These are phyloP conservation scores for Lycaena phlaeas DNA, from an alignment of 2,888 invertebrate genomes.

Conservation along the genomic window DNA sequence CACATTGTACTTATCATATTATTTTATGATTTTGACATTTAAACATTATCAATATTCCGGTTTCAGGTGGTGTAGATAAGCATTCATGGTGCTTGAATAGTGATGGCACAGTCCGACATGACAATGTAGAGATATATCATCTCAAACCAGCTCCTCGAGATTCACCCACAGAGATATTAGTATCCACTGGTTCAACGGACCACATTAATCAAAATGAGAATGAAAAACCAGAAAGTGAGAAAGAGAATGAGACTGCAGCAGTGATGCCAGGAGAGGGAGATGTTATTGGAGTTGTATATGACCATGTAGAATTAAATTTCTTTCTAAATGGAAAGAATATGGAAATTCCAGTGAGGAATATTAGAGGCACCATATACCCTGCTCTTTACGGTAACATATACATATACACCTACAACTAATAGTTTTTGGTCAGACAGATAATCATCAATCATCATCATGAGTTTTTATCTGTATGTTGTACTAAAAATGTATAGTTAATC, in stretches of 20 bases:
- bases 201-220: constrained; percentile 40
- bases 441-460: too few species aligned
- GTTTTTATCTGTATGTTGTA: too few species aligned
- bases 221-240: constrained; percentile 44
- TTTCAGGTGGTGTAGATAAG: constrained; percentile 84
- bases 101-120: constrained; percentile 89
- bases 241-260: constrained; percentile 26
- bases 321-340: constrained; percentile 92
- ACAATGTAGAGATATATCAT: constrained; percentile 84
- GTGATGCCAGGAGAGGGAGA: constrained; percentile 91
- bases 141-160: constrained; percentile 61
- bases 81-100: constrained; percentile 96
- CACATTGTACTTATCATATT: too few species aligned
- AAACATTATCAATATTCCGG: too few species aligned
- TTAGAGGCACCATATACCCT: constrained; percentile 93
- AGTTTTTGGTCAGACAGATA: too few species aligned
- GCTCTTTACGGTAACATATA: constrained; percentile 87
- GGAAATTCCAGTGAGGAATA: constrained; percentile 88
- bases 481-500: too few species aligned
- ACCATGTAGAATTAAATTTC: constrained; percentile 96
- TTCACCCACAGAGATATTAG: constrained; percentile 57
- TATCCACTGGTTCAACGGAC: constrained; percentile 46
- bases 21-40: too few species aligned
- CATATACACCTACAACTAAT: too few species aligned
- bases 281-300: constrained; percentile 93